Evolutionary conservation across 1,140 invertebrate species (phyloP).

Genomic region (Oryctes rhinoceros): DNA sequence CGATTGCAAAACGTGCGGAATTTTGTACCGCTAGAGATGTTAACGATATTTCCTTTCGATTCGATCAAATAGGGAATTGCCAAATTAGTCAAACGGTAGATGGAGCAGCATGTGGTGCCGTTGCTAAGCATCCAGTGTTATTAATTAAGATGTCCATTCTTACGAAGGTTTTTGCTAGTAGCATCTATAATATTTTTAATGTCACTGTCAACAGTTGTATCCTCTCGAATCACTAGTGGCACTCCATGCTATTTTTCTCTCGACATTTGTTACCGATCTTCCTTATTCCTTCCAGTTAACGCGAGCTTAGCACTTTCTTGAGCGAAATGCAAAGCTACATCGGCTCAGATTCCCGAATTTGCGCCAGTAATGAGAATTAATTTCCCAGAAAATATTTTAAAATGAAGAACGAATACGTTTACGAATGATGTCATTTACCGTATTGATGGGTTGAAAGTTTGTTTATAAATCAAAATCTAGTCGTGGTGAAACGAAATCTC

Average conservation of each 20-base stretch:
- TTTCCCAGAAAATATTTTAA: slow-evolving; percentile 62
- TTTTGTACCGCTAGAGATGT: slow-evolving; percentile 74
- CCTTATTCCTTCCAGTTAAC: slow-evolving; percentile 78
- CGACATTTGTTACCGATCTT: slow-evolving; percentile 71
- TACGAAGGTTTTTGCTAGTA: slow-evolving; percentile 69
- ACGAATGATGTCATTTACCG: not conserved
- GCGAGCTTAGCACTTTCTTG: slow-evolving; percentile 74
- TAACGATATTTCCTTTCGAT: slow-evolving; percentile 87
- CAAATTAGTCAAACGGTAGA: slow-evolving; percentile 86
- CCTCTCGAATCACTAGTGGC: slow-evolving; percentile 64
- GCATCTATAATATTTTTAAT: slow-evolving; percentile 69
- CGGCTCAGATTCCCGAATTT: slow-evolving; percentile 86
- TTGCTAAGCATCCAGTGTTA: slow-evolving; percentile 83
- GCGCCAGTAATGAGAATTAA: slow-evolving; percentile 79
- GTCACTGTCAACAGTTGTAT: slow-evolving; percentile 71
- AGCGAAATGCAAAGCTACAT: slow-evolving; percentile 79
- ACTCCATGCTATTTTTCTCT: slow-evolving; percentile 46
- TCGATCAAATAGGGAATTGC: slow-evolving; percentile 83
- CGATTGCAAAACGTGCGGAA: too few species aligned
- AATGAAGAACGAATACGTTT: not conserved
- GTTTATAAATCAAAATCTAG: too few species aligned
- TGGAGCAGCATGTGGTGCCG: slow-evolving; percentile 81
- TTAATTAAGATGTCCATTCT: slow-evolving; percentile 78
- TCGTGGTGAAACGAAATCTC: too few species aligned
- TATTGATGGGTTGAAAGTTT: too few species aligned